phyloP scores from a whole-genome alignment of 1,140 invertebrate genomes.

The Tribolium madens region DNA sequence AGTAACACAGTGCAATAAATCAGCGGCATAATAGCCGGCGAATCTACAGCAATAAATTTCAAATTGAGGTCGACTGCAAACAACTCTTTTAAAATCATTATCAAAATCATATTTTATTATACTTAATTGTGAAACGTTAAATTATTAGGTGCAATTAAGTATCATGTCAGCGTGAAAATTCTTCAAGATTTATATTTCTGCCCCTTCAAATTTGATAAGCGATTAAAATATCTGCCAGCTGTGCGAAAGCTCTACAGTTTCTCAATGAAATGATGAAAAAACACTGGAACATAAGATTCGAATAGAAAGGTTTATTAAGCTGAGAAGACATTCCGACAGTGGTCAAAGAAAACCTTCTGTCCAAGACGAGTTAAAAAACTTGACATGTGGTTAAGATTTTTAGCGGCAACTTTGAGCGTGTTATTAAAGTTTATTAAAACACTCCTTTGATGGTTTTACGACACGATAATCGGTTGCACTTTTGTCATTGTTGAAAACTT shows the following conservation, averaged over 20 bases:
- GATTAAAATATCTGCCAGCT: too few relatives aligned
- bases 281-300: not conserved
- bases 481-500: not conserved
- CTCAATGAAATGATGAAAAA: slow-evolving; percentile 1
- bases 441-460: slow-evolving; percentile 37
- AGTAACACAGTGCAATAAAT: slow-evolving; percentile 2
- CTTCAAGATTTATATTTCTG: too few relatives aligned
- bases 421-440: slow-evolving; percentile 28
- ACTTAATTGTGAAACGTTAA: too few relatives aligned
- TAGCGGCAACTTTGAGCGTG: slow-evolving; percentile 43
- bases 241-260: not conserved
- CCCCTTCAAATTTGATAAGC: too few relatives aligned
- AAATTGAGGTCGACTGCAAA: slow-evolving; percentile 14
- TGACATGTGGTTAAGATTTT: slow-evolving; percentile 44
- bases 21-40: slow-evolving; percentile 11
- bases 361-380: slow-evolving; percentile 27
- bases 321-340: slow-evolving; percentile 8
- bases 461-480: slow-evolving; percentile 12
- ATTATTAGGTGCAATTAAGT: too few relatives aligned
- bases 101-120: not conserved
- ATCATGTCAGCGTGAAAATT: too few relatives aligned
- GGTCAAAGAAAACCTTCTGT: not conserved
- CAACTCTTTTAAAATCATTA: slow-evolving; percentile 2
- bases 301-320: slow-evolving; percentile 23
- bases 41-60: slow-evolving; percentile 19